Evolutionary conservation across 2,888 invertebrate species (phyloP), one percentile per base, ranked within the genome.

Genomic region (Junonia oenone): DNA sequence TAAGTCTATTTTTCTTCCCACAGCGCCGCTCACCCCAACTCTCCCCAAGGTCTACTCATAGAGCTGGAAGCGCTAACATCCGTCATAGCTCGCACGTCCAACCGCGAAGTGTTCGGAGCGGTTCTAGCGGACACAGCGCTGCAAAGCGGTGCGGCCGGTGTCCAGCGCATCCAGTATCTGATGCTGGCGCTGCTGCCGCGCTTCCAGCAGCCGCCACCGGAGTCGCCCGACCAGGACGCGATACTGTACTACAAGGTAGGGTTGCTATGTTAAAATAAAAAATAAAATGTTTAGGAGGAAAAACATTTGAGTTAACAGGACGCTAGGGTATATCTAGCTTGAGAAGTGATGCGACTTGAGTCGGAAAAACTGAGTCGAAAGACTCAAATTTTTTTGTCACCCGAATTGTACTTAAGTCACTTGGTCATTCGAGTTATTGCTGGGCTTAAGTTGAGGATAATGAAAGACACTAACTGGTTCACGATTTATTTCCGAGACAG

Each of bases 31-130:
- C 84, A 88, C 63, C 94, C 95, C 0, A 91, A 91, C 51, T 91
- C 95, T 6, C 92, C 94, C 0, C 71, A 91, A 1, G 91, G 93
- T 0, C 91, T 94, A 19, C 83, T 97, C 26, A 91, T 93, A 63
- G 97, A 97, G 77, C 87, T 97, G 40, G 93, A 96, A 3, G 92
- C 94, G 11, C 87, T 97, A 1, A 96, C 97, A 0, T 94, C 94
- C 0, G 92, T 96, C 17, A 91, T 96, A 59, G 92, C 94, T 0
- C 91, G 95, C 61, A 93, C 94, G 2, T 92, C 95, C 11, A 91
- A 91, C 77, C 91, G 80, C 64, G 88, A 81, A 51, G 81, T 83
- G 68, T 71, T 75, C 73, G 82, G 78, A 38, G 66, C 74, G 64
- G 69, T 75, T 60, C 63, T 63, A 14, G 68, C 67, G 37, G 83